A percentile compares a stretch with the other conserved stretches of the same genome.
Conservation (phyloP, 2,888 invertebrate genomes). For the Trypoxylon attenuatum region DNA sequence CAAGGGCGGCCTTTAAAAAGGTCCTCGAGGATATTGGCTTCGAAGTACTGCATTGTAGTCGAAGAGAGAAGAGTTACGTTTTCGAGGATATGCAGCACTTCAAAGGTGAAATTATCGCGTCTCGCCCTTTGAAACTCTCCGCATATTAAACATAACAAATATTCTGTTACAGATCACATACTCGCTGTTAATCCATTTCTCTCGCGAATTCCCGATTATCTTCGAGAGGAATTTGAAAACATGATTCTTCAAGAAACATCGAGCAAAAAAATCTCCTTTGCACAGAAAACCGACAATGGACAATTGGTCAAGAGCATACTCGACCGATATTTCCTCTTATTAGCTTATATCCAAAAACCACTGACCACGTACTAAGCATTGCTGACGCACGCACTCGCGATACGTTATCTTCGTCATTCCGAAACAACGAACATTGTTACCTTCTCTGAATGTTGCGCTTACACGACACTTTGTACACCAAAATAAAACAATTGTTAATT, state of each 20-base stretch:
- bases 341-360: constrained; percentile 66
- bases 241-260: constrained; percentile 78
- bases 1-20: constrained; percentile 77
- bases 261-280: constrained; percentile 73
- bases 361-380: neutral
- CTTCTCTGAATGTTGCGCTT: no score
- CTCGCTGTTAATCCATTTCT: constrained; percentile 84
- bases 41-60: constrained; percentile 77
- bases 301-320: constrained; percentile 74
- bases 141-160: no score
- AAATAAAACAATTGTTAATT: no score
- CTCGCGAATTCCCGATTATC: constrained; percentile 77
- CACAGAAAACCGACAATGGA: constrained; percentile 72
- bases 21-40: constrained; percentile 80
- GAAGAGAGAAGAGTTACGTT: constrained; percentile 77
- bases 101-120: constrained; percentile 76
- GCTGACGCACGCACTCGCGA: no score
- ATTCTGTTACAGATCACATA: constrained; percentile 78
- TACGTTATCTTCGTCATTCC: no score
- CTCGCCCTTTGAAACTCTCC: neutral
- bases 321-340: constrained; percentile 66
- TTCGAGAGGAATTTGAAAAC: constrained; percentile 79
- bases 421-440: no score
- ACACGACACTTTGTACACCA: no score
- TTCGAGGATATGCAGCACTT: constrained; percentile 78